Evolutionary conservation across 2,888 invertebrate genomes (phyloP), one percentile per base, ranked within the genome.

Genomic region (Spodoptera picta): DNA sequence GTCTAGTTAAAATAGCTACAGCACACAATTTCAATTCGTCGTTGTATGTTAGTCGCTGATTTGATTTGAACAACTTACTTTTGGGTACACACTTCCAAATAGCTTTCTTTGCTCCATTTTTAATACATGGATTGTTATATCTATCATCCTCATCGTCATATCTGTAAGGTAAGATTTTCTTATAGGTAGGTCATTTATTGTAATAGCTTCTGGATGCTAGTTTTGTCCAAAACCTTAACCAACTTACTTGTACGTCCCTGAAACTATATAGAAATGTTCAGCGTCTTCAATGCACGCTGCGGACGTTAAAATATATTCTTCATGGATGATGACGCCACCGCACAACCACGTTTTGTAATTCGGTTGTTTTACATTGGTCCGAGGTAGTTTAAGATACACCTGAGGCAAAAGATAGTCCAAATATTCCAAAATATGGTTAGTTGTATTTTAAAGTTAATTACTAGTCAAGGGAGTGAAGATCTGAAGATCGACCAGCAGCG

Each of bases 61-160:
- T 19, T 19, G 19, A 19, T 19, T 19, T 19, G 19, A 19, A 19
- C 27, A 27, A 42, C 90, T 87, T 81, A 92, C 93, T 93, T 85
- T 92, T 92, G 4, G 93, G 93, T 12, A 93, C 84, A 70, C 93
- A 93, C 79, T 92, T 93, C 93, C 93, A 93, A 55, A 91, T 87
- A 1, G 93, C 93, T 84, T 91, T 93, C 65, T 92, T 92, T 0
- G 90, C 92, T 9, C 92, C 92, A 60, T 92, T 92, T 71, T 91
- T 92, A 27, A 93, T 92, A 59, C 93, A 93, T 0, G 85, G 87
- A 69, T 89, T 92, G 52, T 82, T 92, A 49, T 83, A 89, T 73
- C 89, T 85, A 19, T 92, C 91, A 19, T 90, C 92, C 2, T 92
- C 92, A 47, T 91, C 90, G 3, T 83, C 81, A 73, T 90, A 92